These are phyloP conservation scores for Pollenia labialis DNA, from an alignment of 2,888 invertebrate species.

Conservation along the genomic window DNA sequence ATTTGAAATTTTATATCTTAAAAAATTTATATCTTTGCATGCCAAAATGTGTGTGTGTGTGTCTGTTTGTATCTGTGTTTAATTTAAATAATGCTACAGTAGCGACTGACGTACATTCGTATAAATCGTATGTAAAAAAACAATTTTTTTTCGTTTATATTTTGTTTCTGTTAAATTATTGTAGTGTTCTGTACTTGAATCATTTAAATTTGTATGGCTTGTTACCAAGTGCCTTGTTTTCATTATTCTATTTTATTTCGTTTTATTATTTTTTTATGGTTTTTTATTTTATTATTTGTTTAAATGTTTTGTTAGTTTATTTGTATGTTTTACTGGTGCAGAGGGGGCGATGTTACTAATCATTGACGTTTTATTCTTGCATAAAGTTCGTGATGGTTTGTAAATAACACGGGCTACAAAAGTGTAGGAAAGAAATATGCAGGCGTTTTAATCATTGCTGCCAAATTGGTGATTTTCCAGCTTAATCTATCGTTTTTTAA, in stretches of 20 bases:
- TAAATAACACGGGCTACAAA: neutral
- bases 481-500: no score
- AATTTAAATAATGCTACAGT: constrained; percentile 21
- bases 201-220: constrained; percentile 45
- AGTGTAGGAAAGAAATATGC: no score
- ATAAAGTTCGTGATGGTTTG: constrained; percentile 56
- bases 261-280: constrained; percentile 9
- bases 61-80: neutral
- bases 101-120: constrained; percentile 17
- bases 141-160: neutral
- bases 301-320: constrained; percentile 6
- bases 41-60: neutral
- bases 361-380: constrained; percentile 40
- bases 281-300: constrained; percentile 4
- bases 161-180: neutral
- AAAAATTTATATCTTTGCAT: neutral
- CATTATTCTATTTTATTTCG: constrained; percentile 18
- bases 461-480: no score
- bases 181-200: constrained; percentile 27
- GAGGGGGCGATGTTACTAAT: constrained; percentile 18
- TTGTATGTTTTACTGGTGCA: neutral
- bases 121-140: constrained; percentile 2
- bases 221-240: constrained; percentile 54
- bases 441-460: no score
- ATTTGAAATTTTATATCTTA: constrained; percentile 10